Evolutionary conservation across 2,888 invertebrate species (phyloP).

Genomic region (Endotricha flammealis): DNA sequence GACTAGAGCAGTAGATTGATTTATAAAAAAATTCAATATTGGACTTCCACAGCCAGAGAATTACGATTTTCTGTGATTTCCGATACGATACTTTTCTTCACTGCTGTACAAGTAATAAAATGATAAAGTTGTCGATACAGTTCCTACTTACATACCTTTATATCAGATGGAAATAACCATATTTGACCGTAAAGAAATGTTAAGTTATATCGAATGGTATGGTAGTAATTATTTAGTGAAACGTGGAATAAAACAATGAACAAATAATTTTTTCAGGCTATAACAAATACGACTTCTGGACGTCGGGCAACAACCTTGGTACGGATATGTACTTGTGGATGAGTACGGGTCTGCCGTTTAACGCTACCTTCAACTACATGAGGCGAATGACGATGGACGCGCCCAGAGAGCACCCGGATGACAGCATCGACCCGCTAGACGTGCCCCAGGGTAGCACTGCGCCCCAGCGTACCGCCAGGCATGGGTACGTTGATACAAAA

Average conservation of each 20-base stretch:
- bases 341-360: slow-evolving; percentile 92
- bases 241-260: background rate
- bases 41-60: background rate
- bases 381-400: slow-evolving; percentile 72
- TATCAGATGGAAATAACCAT: no score
- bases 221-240: no score
- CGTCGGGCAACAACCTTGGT: slow-evolving; percentile 91
- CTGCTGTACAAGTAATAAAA: no score
- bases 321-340: slow-evolving; percentile 94
- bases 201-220: no score
- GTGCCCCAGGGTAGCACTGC: slow-evolving; percentile 86
- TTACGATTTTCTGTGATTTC: no score
- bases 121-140: no score
- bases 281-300: slow-evolving; percentile 92
- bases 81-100: no score
- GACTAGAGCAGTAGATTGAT: no score
- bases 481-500: slow-evolving; percentile 74
- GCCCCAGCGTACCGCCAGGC: slow-evolving; percentile 87
- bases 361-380: slow-evolving; percentile 93
- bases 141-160: no score
- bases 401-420: slow-evolving; percentile 73
- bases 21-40: no score
- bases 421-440: slow-evolving; percentile 80
- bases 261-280: slow-evolving; percentile 68
- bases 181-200: no score